These are phyloP conservation scores for Callosobruchus maculatus DNA, from an alignment of 2,888 invertebrate genomes.

Conservation along the genomic window DNA sequence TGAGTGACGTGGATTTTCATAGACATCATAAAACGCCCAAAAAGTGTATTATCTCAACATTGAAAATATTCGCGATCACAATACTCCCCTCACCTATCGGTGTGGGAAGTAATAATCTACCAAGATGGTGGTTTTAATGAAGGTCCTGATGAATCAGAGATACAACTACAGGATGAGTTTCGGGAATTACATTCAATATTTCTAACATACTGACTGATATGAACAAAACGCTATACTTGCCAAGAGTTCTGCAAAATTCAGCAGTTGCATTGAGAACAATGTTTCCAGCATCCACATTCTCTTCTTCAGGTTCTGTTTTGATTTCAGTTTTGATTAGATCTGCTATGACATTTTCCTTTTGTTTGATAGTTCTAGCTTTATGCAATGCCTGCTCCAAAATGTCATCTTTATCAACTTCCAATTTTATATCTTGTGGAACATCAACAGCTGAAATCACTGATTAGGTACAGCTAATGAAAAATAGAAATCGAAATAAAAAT, in stretches of 20 bases:
- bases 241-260: conserved; percentile 91
- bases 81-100: too few relatives aligned
- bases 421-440: conserved; percentile 49
- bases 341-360: conserved; percentile 47
- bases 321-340: conserved; percentile 39
- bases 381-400: conserved; percentile 54
- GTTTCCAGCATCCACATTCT: conserved; percentile 45
- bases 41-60: too few relatives aligned
- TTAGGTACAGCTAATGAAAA: too few relatives aligned
- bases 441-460: conserved; percentile 39
- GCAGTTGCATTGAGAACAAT: conserved; percentile 91
- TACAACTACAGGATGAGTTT: too few relatives aligned
- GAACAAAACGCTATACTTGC: conserved; percentile 21
- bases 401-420: conserved; percentile 57
- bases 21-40: too few relatives aligned
- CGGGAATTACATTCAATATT: too few relatives aligned
- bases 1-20: too few relatives aligned
- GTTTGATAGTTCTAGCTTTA: conserved; percentile 58
- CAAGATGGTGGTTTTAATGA: too few relatives aligned
- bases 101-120: too few relatives aligned
- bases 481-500: conserved; percentile 1
- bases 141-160: too few relatives aligned
- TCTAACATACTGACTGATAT: too few relatives aligned
- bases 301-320: conserved; percentile 42
- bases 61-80: too few relatives aligned